Percentiles rank a stretch among this genome's conserved stretches.
These are phyloP conservation scores for Oncorhynchus kisutch DNA, from an alignment of 2,113 vertebrate species.

Conservation along the genomic window DNA sequence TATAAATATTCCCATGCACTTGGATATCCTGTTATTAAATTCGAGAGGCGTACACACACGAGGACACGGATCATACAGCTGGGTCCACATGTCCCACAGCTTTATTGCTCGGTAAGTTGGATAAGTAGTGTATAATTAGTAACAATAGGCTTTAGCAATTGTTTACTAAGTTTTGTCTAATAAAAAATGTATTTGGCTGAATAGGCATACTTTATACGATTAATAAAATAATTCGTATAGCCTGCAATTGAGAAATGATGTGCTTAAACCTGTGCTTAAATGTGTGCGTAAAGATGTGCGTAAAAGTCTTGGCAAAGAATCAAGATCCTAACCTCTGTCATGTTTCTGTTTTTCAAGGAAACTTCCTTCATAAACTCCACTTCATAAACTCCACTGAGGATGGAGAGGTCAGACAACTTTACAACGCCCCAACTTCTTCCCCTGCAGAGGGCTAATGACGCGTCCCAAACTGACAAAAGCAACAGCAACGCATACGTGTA, in stretches of 20 bases:
- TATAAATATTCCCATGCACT: constrained; percentile 55
- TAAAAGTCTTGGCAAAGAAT: too few relatives aligned
- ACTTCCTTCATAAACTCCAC: too few relatives aligned
- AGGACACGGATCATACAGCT: background rate
- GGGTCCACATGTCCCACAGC: constrained; percentile 13
- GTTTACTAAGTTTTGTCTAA: too few relatives aligned
- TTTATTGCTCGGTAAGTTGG: constrained; percentile 51
- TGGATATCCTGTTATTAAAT: constrained; percentile 34
- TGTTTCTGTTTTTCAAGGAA: constrained; percentile 1
- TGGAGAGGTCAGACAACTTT: constrained; percentile 78
- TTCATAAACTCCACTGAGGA: constrained; percentile 48
- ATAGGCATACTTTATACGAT: too few relatives aligned
- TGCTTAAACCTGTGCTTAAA: too few relatives aligned
- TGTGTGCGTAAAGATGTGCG: too few relatives aligned
- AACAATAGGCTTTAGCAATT: background rate
- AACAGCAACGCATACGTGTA: constrained; percentile 85
- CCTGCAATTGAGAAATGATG: too few relatives aligned
- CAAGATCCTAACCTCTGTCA: background rate
- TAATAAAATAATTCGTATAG: too few relatives aligned
- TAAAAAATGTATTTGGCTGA: too few relatives aligned
- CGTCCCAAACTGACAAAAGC: constrained; percentile 28
- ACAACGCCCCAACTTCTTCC: constrained; percentile 51
- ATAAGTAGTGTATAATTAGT: background rate
- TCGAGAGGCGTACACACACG: constrained; percentile 18
- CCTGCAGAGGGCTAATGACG: constrained; percentile 11